Percentiles rank a stretch among this genome's conserved stretches.
Evolutionary conservation across 1,140 invertebrate genomes (phyloP).

Genomic region (Hestina assimilis): DNA sequence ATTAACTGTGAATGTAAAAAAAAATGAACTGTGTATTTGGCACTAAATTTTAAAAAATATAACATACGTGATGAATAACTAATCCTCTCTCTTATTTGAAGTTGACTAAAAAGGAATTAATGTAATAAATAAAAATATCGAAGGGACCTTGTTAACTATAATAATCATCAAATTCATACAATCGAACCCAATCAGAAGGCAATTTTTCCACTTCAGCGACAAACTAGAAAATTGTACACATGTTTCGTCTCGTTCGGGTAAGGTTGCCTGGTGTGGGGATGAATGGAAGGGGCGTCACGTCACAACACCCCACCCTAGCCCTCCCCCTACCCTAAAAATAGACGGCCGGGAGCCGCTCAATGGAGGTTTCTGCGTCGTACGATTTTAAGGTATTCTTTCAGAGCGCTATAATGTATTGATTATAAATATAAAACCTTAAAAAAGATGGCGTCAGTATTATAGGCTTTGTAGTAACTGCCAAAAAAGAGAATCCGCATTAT

Average conservation of each 20-base stretch:
- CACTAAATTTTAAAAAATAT: too few relatives aligned
- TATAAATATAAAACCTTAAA: too few relatives aligned
- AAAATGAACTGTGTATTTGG: too few relatives aligned
- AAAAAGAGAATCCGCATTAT: too few relatives aligned
- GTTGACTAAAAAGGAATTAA: too few relatives aligned
- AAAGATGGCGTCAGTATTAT: too few relatives aligned
- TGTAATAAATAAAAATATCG: too few relatives aligned
- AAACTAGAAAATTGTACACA: conserved; percentile 31
- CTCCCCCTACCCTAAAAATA: conserved; percentile 59
- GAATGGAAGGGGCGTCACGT: conserved; percentile 44
- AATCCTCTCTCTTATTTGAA: too few relatives aligned
- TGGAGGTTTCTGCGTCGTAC: conserved; percentile 32
- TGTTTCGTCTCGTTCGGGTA: conserved; percentile 33
- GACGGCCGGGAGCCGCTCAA: conserved; percentile 60
- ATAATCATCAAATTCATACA: conserved; percentile 21
- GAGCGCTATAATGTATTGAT: background rate
- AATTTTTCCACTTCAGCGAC: conserved; percentile 35
- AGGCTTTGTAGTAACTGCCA: too few relatives aligned
- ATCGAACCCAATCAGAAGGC: conserved; percentile 29
- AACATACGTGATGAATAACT: too few relatives aligned
- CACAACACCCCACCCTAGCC: conserved; percentile 26
- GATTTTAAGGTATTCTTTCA: background rate
- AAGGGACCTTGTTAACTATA: too few relatives aligned
- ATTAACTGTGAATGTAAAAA: too few relatives aligned
- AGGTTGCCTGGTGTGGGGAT: conserved; percentile 30